phyloP scores from a whole-genome alignment of 2,113 vertebrate genomes.

The Ahaetulla prasina region DNA sequence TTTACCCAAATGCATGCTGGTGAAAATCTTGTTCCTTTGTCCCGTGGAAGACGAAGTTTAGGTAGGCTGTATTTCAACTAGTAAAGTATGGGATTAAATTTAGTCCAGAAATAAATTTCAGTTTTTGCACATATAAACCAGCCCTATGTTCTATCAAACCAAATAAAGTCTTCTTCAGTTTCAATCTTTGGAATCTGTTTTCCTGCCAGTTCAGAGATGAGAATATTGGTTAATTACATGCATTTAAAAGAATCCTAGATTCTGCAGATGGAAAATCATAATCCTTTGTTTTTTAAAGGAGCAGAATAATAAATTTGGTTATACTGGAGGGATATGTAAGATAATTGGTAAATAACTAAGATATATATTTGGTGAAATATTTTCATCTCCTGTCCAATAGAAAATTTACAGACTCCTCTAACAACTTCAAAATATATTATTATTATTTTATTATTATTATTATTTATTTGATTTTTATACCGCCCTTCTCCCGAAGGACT shows the following conservation, averaged over 20 bases:
- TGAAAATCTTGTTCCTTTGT: slow-evolving; percentile 20
- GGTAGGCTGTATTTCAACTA: slow-evolving; percentile 51
- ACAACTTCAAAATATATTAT: neutral
- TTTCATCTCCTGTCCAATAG: neutral
- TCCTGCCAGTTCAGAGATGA: neutral
- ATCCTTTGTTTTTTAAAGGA: neutral
- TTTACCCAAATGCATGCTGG: slow-evolving; percentile 40
- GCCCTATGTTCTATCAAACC: neutral
- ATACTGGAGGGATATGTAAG: neutral
- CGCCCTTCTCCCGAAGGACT: too few species aligned
- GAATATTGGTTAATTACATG: neutral
- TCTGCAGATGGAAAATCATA: neutral
- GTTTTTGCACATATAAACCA: neutral
- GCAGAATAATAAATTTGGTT: neutral
- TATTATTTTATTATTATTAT: too few species aligned
- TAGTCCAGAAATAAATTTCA: neutral
- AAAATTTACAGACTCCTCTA: neutral
- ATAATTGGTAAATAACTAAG: neutral
- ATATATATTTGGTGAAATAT: neutral
- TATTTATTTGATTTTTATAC: too few species aligned
- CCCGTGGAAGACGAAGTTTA: slow-evolving; percentile 68
- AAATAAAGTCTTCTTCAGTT: neutral
- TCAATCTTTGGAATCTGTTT: neutral
- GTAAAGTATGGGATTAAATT: neutral
- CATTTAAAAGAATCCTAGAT: neutral